Base-by-base conservation (phyloP, 2,113 vertebrate genomes). In the Balaeniceps rex region DNA sequence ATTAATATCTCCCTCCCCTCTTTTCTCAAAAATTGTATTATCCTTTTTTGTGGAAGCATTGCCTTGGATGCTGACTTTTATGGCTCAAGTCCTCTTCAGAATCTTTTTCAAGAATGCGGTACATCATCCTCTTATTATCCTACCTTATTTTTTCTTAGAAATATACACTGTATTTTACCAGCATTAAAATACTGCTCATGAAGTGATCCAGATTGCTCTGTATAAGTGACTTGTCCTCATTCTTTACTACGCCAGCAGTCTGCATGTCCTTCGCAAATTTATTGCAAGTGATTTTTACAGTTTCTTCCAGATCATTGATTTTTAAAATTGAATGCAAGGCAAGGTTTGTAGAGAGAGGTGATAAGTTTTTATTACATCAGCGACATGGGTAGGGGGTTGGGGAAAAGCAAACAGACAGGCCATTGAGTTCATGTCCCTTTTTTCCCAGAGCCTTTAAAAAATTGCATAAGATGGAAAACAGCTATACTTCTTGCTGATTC, bases 251-350 rank as follows among this genome's bases (percentile, higher is more conserved):
- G 88, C 75, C 66, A 88, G 57, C 84, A 61, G 78, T 46, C 93
- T 94, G 52, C 46, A 31, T 26, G 65, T 89, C 83, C 91, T 95
- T 89, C 86, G 89, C 74, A 91, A 94, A 95, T 94, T 95, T 95
- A 96, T 87, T 94, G 95, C 78, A 76, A 77, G 78, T 90, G 78
- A 87, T 94, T 97, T 95, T 95, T 94, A 83, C 70, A 83, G 91
- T 96, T 97, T 96, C 83, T 96, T 96, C 83, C 81, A 88, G 81
- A 95, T 93, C 96, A 93, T 91, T 96, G 95, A 94, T 96, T 97
- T 97, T 94, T 89, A 96, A 96, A 96, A 96, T 95, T 91, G 96
- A 94, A 91, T 85, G 91, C 87, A 75, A 96, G 93, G 84, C 78
- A 89, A 80, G 84, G 81, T 97, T 96, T 91, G 74, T 76, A 85